Evolutionary conservation across 2,113 vertebrate species (phyloP).

Genomic region (Papio anubis): DNA sequence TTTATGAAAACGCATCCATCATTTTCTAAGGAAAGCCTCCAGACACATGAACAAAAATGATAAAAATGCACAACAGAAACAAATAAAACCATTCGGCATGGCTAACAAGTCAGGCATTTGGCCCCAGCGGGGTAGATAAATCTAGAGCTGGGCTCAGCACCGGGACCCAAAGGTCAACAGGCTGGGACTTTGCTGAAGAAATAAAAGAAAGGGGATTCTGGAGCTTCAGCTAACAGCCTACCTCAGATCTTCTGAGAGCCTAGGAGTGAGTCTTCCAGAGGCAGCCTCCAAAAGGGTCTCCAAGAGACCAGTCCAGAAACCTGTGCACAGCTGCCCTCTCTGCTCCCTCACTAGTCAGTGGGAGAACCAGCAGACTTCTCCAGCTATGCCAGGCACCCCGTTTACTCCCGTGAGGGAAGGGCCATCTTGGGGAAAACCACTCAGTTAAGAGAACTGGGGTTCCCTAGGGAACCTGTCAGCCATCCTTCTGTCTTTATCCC

Average conservation of each 20-base stretch:
- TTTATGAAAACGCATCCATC: slow-evolving; percentile 81
- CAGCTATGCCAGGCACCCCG: not conserved
- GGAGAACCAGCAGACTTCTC: not conserved
- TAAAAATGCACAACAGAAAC: slow-evolving; percentile 78
- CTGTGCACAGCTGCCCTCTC: not conserved
- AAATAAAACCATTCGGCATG: slow-evolving; percentile 74
- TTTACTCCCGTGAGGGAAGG: not conserved
- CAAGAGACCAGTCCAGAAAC: not conserved
- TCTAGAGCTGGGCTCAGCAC: slow-evolving; percentile 40
- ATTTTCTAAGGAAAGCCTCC: slow-evolving; percentile 75
- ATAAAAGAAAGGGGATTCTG: slow-evolving; percentile 51
- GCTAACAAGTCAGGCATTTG: slow-evolving; percentile 72
- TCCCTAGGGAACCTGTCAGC: not conserved
- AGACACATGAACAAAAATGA: slow-evolving; percentile 77
- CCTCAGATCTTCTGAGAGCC: slow-evolving; percentile 12
- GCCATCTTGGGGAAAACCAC: not conserved
- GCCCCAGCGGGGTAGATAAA: slow-evolving; percentile 71
- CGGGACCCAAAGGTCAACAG: slow-evolving; percentile 56
- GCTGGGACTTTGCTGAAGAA: slow-evolving; percentile 39
- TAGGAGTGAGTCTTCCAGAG: not conserved
- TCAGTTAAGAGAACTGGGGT: not conserved
- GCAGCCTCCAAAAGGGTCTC: not conserved
- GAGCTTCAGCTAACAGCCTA: slow-evolving; percentile 4
- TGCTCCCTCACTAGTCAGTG: not conserved
- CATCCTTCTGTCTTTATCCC: not conserved